A percentile compares a stretch with the other conserved stretches of the same genome.
phyloP scores from a whole-genome alignment of 2,888 invertebrate species.

The Gandaritis pyraliata region DNA sequence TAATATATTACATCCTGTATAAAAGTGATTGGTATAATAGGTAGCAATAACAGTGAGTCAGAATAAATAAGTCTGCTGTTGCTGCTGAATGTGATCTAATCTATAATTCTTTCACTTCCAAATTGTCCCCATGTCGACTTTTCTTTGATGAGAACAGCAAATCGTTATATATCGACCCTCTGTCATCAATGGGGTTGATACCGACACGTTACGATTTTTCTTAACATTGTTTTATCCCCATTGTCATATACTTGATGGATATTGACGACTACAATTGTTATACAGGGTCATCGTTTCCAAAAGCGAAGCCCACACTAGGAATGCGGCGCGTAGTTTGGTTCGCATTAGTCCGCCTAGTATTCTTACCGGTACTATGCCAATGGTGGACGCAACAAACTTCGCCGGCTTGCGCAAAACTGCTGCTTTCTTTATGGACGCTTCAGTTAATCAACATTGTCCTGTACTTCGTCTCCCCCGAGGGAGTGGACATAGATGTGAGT shows the following conservation, averaged over 20 bases:
- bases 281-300: slow-evolving; percentile 95
- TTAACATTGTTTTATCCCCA: no score
- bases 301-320: slow-evolving; percentile 97
- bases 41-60: no score
- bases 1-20: no score
- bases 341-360: slow-evolving; percentile 91
- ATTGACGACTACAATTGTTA: background rate
- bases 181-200: no score
- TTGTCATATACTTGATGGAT: background rate
- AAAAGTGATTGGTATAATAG: no score
- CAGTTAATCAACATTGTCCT: slow-evolving; percentile 87
- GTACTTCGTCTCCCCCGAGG: slow-evolving; percentile 77
- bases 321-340: slow-evolving; percentile 93
- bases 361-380: slow-evolving; percentile 92
- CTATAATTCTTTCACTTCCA: no score
- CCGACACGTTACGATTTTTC: no score
- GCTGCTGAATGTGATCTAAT: no score
- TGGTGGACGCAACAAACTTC: slow-evolving; percentile 98
- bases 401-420: slow-evolving; percentile 87
- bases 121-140: no score
- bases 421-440: slow-evolving; percentile 90
- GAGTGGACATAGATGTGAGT: slow-evolving; percentile 81
- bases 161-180: no score
- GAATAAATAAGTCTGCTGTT: no score
- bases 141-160: no score